These are phyloP conservation scores for Nomada ruficornis DNA, from an alignment of 2,888 invertebrate species.

Conservation along the genomic window DNA sequence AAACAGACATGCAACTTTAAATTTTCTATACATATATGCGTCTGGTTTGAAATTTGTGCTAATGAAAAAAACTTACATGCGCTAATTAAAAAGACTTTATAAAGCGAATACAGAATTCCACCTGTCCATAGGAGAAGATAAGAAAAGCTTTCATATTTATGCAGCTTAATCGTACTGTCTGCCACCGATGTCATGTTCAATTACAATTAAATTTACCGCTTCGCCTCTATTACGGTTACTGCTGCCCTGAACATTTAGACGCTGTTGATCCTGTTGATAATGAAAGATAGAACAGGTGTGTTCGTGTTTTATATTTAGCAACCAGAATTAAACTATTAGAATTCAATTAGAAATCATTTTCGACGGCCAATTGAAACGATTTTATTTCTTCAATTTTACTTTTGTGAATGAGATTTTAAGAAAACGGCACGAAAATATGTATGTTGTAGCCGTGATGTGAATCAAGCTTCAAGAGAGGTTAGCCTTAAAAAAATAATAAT, in stretches of 20 bases:
- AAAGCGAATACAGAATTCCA: conserved; percentile 86
- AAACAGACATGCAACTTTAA: conserved; percentile 58
- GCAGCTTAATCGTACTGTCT: conserved; percentile 36
- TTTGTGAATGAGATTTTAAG: background rate
- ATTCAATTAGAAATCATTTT: background rate
- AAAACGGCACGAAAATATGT: background rate
- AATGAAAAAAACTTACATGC: conserved; percentile 84
- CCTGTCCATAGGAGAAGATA: conserved; percentile 86
- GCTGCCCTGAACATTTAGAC: background rate
- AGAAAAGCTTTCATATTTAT: conserved; percentile 83
- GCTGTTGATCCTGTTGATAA: background rate
- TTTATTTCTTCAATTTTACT: background rate
- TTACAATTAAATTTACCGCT: conserved; percentile 58
- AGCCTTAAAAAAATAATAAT: background rate
- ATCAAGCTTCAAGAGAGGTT: background rate
- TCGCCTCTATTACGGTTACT: conserved; percentile 20
- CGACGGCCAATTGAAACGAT: background rate
- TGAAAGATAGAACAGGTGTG: background rate
- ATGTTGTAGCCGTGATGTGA: background rate
- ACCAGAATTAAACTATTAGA: background rate
- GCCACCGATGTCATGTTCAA: conserved; percentile 25
- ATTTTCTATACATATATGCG: background rate
- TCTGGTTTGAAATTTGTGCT: background rate
- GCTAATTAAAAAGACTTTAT: conserved; percentile 85
- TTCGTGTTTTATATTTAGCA: background rate